Evolutionary conservation across 2,888 invertebrate genomes (phyloP).

Genomic region (Fabriciana adippe): DNA sequence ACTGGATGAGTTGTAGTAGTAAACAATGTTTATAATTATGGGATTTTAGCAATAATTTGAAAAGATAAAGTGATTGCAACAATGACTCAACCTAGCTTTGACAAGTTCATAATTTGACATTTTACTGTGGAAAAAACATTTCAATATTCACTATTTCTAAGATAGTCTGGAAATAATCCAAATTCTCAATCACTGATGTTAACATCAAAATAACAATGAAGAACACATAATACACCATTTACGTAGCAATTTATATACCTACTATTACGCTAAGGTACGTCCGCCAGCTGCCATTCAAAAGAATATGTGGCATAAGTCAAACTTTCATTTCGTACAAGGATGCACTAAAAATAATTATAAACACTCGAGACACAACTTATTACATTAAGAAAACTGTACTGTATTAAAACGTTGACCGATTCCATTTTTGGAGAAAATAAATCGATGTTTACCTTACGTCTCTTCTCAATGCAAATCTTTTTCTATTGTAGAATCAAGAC

Average conservation of each 20-base stretch:
- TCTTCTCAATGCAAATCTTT: conserved; percentile 79
- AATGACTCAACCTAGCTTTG: conserved; percentile 81
- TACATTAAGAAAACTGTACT: conserved; percentile 51
- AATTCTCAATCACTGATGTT: conserved; percentile 47
- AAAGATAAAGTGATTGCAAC: conserved; percentile 62
- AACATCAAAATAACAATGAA: conserved; percentile 56
- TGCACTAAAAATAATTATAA: conserved; percentile 81
- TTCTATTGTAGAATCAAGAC: conserved; percentile 79
- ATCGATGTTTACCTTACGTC: conserved; percentile 83
- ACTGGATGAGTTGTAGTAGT: conserved; percentile 16
- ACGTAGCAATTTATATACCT: conserved; percentile 67
- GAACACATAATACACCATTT: conserved; percentile 59
- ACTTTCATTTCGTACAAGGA: conserved; percentile 82
- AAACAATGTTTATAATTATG: conserved; percentile 56
- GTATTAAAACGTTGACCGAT: conserved; percentile 61
- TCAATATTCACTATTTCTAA: conserved; percentile 54
- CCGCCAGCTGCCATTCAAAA: conserved; percentile 82
- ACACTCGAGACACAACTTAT: conserved; percentile 62
- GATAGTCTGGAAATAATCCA: conserved; percentile 56
- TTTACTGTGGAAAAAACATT: conserved; percentile 74
- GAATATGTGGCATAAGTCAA: conserved; percentile 83
- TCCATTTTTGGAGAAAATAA: conserved; percentile 74
- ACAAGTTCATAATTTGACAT: conserved; percentile 80
- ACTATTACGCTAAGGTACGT: conserved; percentile 75
- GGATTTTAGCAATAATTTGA: conserved; percentile 53